Conservation (phyloP, 2,888 invertebrate species). For the Drosophila fulvimacula region DNA sequence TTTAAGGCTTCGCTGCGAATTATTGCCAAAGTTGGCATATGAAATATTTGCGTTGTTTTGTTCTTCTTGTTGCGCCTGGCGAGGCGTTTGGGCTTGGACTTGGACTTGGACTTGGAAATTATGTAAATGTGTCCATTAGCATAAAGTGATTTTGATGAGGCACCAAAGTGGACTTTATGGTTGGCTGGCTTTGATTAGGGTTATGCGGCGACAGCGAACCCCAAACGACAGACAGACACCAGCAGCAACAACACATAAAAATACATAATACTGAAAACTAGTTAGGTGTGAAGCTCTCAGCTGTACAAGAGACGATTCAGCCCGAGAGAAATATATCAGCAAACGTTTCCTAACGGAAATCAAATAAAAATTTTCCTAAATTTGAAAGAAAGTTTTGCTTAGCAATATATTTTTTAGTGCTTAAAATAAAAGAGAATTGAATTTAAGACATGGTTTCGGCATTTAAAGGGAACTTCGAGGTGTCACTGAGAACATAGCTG, state of each 20-base stretch:
- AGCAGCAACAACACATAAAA: background rate
- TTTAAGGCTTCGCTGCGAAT: slow-evolving; percentile 51
- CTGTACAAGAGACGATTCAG: background rate
- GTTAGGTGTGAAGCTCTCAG: slow-evolving; percentile 14
- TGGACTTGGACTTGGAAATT: slow-evolving; percentile 55
- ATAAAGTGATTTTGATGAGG: slow-evolving; percentile 79
- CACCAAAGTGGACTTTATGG: slow-evolving; percentile 77
- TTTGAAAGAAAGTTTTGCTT: background rate
- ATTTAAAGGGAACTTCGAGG: too few species aligned
- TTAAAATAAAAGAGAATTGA: background rate
- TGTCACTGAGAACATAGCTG: too few species aligned
- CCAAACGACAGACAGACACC: background rate
- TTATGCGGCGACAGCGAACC: slow-evolving; percentile 53
- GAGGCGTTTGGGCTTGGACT: slow-evolving; percentile 19
- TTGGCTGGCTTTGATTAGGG: slow-evolving; percentile 76
- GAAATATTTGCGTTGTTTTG: slow-evolving; percentile 45
- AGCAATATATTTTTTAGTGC: too few species aligned
- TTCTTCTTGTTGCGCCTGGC: slow-evolving; percentile 12
- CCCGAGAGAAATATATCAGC: background rate
- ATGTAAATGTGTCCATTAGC: slow-evolving; percentile 76
- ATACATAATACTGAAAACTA: slow-evolving; percentile 15
- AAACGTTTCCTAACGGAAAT: background rate
- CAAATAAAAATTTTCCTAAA: background rate
- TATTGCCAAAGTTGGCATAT: slow-evolving; percentile 60
- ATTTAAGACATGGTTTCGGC: background rate